Percentiles rank a stretch among this genome's conserved stretches.
Conservation (phyloP, 2,888 invertebrate species). For the Callosobruchus maculatus region DNA sequence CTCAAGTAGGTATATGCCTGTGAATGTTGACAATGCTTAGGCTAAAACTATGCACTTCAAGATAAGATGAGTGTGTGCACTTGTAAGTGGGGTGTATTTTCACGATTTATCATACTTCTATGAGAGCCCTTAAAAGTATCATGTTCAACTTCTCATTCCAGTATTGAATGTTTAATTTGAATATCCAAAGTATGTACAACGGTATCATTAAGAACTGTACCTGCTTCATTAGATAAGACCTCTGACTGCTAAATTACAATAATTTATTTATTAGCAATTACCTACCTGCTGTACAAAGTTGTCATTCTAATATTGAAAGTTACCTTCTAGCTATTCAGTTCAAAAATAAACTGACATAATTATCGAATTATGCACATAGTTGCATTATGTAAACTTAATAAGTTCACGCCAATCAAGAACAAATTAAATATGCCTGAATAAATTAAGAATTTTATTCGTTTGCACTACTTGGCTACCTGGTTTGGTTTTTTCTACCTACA, state of each 20-base stretch:
- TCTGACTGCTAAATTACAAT: neutral
- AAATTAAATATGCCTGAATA: neutral
- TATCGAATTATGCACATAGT: neutral
- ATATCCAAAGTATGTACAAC: neutral
- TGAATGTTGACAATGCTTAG: too few relatives aligned
- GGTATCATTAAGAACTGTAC: neutral
- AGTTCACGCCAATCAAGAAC: neutral
- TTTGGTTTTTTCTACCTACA: neutral
- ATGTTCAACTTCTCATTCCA: too few relatives aligned
- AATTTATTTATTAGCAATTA: neutral
- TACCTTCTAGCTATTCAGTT: neutral
- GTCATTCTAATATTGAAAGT: neutral
- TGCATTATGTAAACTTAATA: neutral
- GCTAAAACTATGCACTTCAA: too few relatives aligned
- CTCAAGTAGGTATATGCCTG: too few relatives aligned
- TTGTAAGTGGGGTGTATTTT: too few relatives aligned
- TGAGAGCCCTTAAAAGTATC: too few relatives aligned
- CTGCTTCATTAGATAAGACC: neutral
- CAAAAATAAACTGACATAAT: neutral
- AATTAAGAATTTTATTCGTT: neutral
- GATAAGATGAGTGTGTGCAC: too few relatives aligned
- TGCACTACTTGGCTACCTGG: neutral
- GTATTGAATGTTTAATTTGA: too few relatives aligned
- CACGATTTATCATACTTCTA: too few relatives aligned
- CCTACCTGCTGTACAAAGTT: neutral